Percentiles rank a stretch among this genome's conserved stretches.
These are phyloP conservation scores for Drosophila prostipennis DNA, from an alignment of 2,888 invertebrate species.

Conservation along the genomic window DNA sequence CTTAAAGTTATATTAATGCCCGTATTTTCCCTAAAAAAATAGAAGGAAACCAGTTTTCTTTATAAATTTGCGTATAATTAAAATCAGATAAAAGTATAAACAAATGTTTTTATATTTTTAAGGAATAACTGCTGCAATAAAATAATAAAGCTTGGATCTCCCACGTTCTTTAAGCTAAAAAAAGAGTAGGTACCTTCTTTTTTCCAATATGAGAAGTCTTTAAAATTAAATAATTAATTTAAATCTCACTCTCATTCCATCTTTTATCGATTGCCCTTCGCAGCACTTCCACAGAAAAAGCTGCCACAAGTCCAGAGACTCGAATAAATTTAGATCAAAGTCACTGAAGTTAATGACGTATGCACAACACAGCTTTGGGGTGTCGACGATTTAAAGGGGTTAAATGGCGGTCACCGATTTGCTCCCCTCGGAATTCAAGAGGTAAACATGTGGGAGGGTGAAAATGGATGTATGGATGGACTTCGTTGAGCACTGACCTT, in stretches of 20 bases:
- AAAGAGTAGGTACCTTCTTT: too few species aligned
- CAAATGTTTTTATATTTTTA: too few species aligned
- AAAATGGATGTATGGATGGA: neutral
- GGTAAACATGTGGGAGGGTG: constrained; percentile 19
- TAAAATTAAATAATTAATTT: neutral
- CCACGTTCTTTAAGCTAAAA: too few species aligned
- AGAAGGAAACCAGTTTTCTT: too few species aligned
- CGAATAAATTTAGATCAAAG: constrained; percentile 69
- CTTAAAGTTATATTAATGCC: too few species aligned
- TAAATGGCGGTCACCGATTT: constrained; percentile 1
- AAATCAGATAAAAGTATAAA: too few species aligned
- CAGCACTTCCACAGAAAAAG: constrained; percentile 10
- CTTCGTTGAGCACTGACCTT: constrained; percentile 62
- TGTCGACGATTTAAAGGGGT: constrained; percentile 15
- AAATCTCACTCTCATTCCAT: neutral
- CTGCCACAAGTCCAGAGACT: constrained; percentile 21
- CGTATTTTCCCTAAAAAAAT: too few species aligned
- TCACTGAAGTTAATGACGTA: constrained; percentile 49
- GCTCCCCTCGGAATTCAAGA: constrained; percentile 9
- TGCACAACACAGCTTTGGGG: constrained; percentile 22
- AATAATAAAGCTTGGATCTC: too few species aligned
- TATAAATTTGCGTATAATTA: too few species aligned
- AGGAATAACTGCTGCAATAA: too few species aligned
- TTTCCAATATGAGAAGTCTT: neutral
- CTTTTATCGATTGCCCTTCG: constrained; percentile 7